Conservation (phyloP, 2,888 invertebrate genomes). For the Tribolium freemani region DNA sequence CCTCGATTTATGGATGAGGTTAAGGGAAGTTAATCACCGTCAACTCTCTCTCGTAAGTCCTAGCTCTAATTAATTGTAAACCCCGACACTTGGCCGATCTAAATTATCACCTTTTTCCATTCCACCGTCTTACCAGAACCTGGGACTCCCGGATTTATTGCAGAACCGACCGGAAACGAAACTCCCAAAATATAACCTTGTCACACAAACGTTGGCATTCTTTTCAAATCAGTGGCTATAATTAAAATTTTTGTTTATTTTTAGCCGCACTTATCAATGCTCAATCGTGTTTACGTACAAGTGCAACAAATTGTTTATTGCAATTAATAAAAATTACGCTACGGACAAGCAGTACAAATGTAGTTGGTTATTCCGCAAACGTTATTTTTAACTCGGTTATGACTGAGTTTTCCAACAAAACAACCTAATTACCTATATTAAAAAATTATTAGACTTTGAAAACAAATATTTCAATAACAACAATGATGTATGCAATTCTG, state of each 20-base stretch:
- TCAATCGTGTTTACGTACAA: not conserved
- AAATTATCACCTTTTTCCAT: conserved; percentile 31
- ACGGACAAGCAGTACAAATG: not conserved
- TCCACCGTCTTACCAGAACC: not conserved
- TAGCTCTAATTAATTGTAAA: conserved; percentile 31
- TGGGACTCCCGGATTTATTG: too few relatives aligned
- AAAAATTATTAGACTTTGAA: not conserved
- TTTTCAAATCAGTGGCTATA: not conserved
- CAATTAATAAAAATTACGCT: not conserved
- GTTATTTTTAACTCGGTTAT: not conserved
- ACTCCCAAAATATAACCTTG: not conserved
- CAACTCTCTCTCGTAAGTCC: conserved; percentile 31
- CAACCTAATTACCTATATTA: not conserved
- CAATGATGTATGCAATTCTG: not conserved
- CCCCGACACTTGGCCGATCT: conserved; percentile 12
- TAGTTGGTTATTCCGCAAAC: not conserved
- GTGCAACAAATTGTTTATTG: not conserved
- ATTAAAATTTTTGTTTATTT: not conserved
- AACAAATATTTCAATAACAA: not conserved
- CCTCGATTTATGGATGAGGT: conserved; percentile 47
- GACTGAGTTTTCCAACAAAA: not conserved
- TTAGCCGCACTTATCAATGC: not conserved
- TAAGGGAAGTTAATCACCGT: conserved; percentile 35
- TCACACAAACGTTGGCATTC: not conserved
- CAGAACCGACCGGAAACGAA: not conserved